Base-by-base conservation (phyloP, 2,797 vertebrate genomes). In the Rhinophrynus dorsalis region DNA sequence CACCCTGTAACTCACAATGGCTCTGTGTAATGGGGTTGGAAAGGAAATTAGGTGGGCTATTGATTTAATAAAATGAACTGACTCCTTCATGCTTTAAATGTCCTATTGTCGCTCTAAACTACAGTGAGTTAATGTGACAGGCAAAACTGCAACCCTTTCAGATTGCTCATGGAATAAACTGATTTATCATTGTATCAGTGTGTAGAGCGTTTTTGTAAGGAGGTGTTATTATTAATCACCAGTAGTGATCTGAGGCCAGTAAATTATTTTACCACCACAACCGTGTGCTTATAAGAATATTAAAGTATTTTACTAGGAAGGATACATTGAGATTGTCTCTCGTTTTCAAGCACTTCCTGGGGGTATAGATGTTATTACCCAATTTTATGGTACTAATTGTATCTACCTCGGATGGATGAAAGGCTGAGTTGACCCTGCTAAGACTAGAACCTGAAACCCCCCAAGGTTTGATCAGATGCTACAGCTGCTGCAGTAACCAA, bases 41-140 rank as follows among this genome's bases (percentile, higher is more conserved):
- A 45, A 66, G 54, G 32, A 20, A 51, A 23, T 23, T 56, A 52
- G 60, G 67, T 54, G 47, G 67, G 26, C 67, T 68, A 67, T 67
- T 68, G 67, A 68, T 68, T 61, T 60, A 52, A 44, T 17, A 56
- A 56, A 68, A 51, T 52, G 56, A 18, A 13, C 47, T 61, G 56
- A 60, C 45, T 20, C 29, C 35, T 38, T 33, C 3, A 4, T 44
- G 56, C 30, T 59, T 60, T 48, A 67, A 30, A 26, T 38, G 40
- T 29, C 8, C 40, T n/a, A 20, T 12, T 35, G 30, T 67, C 21
- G 47, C 27, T 8, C 40, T 58, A 23, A 56, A 67, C 52, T 67
- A 57, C 48, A 58, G 65, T 50, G 42, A 68, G 56, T 60, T 59
- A 51, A 68, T 68, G 42, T 68, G 67, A 68, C 67, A 68, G 56